Percentiles rank a stretch among this genome's conserved stretches.
Evolutionary conservation across 92 coral and sea anemone species (phyloP).

Genomic region (Micromussa lordhowensis): DNA sequence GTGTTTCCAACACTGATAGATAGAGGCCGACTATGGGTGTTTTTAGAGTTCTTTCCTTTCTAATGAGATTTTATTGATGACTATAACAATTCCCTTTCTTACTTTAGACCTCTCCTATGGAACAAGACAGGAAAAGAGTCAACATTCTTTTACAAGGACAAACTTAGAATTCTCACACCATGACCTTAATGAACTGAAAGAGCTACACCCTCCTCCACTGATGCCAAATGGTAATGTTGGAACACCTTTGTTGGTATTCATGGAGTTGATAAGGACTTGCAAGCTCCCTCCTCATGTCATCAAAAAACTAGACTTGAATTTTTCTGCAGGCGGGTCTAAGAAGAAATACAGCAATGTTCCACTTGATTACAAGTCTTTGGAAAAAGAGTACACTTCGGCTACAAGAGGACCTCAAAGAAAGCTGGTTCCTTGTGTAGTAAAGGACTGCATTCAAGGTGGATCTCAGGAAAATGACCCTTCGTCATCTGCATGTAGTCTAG

Average conservation of each 20-base stretch:
- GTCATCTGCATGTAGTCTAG: not conserved
- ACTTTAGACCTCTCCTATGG: conserved; percentile 45
- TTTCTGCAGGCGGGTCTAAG: conserved; percentile 77
- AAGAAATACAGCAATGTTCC: conserved; percentile 94
- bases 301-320: conserved; percentile 85
- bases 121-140: conserved; percentile 74
- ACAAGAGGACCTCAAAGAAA: not conserved
- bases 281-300: conserved; percentile 92
- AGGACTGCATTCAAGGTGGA: not conserved
- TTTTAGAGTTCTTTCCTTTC: not conserved
- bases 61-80: not conserved
- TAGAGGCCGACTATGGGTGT: not conserved
- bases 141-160: conserved; percentile 55
- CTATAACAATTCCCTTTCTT: not conserved
- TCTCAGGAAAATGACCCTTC: not conserved
- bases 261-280: conserved; percentile 86
- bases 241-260: conserved; percentile 74
- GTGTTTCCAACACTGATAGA: no score
- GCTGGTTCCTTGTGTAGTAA: not conserved
- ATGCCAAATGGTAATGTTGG: conserved; percentile 99
- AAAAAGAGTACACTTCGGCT: conserved; percentile 11
- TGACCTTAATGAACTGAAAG: conserved; percentile 83
- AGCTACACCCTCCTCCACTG: conserved; percentile 87
- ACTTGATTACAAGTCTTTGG: conserved; percentile 76
- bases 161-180: conserved; percentile 70